Evolutionary conservation across 2,113 vertebrate species (phyloP), one percentile per base, ranked within the genome.

Genomic region (Leptodactylus fuscus): DNA sequence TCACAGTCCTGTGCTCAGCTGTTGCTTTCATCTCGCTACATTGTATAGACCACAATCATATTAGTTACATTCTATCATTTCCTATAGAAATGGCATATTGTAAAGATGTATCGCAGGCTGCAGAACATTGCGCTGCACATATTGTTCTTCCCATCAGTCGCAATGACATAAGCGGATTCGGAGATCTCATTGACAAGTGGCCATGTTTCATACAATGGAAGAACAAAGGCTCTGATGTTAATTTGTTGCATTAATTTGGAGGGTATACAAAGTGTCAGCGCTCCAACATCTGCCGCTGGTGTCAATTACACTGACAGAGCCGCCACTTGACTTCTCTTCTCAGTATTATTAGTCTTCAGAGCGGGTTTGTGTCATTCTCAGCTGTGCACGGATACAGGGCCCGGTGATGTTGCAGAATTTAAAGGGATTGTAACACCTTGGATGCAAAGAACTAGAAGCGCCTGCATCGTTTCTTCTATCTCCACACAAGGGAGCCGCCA

Each of bases 161-260:
- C 74, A 69, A 78, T 85, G 78, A 69, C 69, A 46, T 36, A 27
- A 55, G 29, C n/a, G 48, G 82, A 51, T 67, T 65, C 18, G 29
- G 81, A 34, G 53, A 49, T 76, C 73, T 84, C 73, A 53, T 70
- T 69, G 69, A 22, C 58, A 78, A 78, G 60, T 75, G 62, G 83
- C 10, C 83, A 51, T 27, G 83, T 69, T 41, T 76, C 58, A 85
- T 85, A 85, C 74, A 65, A 85, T 69, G 65, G 22, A 2, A 69
- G 74, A 85, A 85, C 74, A 85, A 85, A 78, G 65, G 83, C 58
- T 67, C 76, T 69, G 58, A 34, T 85, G 74, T 85, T 78, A 78
- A 85, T 85, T 69, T 78, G 74, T 69, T 27, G 60, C 49, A 78
- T 85, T 85, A 67, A 85, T 85, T 85, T 49, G 32, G 49, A 78